Conservation (phyloP, 2,113 vertebrate genomes). For the Atrichornis clamosus region DNA sequence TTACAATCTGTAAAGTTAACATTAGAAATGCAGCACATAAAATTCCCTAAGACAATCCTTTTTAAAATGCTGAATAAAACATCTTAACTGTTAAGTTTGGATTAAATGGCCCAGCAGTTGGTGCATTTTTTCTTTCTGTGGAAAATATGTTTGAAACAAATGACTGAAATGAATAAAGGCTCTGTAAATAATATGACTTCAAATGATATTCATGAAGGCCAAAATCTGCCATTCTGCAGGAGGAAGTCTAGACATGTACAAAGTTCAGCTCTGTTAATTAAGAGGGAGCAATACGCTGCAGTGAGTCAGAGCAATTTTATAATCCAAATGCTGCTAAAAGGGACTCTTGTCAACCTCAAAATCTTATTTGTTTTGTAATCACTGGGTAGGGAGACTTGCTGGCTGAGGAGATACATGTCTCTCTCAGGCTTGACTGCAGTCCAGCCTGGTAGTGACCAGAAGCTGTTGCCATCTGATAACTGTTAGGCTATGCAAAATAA, state of each 20-base stretch:
- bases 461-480: conserved; percentile 33
- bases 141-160: conserved; percentile 63
- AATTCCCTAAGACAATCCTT: conserved; percentile 55
- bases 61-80: conserved; percentile 65
- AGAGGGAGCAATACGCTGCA: conserved; percentile 47
- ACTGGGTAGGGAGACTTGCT: not conserved
- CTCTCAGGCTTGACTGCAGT: not conserved
- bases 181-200: conserved; percentile 64
- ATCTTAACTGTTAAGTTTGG: conserved; percentile 62
- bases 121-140: conserved; percentile 48
- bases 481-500: conserved; percentile 27
- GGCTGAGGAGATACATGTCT: not conserved
- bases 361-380: conserved; percentile 55
- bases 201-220: conserved; percentile 52
- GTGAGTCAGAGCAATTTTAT: conserved; percentile 62
- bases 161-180: conserved; percentile 57
- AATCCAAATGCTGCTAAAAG: conserved; percentile 64
- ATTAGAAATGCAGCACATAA: conserved; percentile 50
- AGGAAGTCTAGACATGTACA: conserved; percentile 64
- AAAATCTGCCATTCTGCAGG: conserved; percentile 55
- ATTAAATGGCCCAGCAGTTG: conserved; percentile 64
- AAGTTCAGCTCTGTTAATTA: conserved; percentile 65
- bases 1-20: conserved; percentile 64
- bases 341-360: conserved; percentile 55
- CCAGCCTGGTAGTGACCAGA: conserved; percentile 43